Base-by-base conservation (phyloP, 2,797 vertebrate genomes). In the Leptatherina wallacei region DNA sequence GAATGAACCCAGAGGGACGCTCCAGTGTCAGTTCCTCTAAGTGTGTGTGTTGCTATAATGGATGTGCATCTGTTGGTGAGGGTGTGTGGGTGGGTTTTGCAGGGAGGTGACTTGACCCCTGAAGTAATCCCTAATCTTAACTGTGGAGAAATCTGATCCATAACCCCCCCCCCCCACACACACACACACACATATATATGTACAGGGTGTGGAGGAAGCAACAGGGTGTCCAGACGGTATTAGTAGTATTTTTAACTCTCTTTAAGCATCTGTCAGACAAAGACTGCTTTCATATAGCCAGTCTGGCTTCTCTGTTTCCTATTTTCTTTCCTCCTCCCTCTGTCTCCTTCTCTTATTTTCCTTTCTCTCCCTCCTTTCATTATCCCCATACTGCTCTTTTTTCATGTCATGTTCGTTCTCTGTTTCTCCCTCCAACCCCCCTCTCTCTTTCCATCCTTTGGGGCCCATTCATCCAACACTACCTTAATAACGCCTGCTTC, bases 41-140 rank as follows among this genome's bases (percentile, higher is more conserved):
- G 51, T 2, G 57, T 51, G 69, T 74, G 66, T 65, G 56, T 51
- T 75, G 33, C 51, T 69, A 61, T 80, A 68, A 61, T 56, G 49
- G 1, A 60, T 52, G 61, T 78, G 69, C 61, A 59, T 81, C 55
- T 77, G 69, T 32, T 60, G 33, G 56, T 33, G 29, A 42, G 69
- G 22, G 30, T 36, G 61, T 58, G 71, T 65, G 77, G 57, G 59
- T 56, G 75, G 54, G 36, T 61, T 51, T 69, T 60, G 47, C 60
- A 65, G 32, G 61, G 54, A 68, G 72, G 85, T 76, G 73, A 77
- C 79, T 40, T 57, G 72, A 87, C 85, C 88, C 56, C 33, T 47
- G 69, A 77, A 82, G 88, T 89, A 87, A 90, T 85, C 85, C 77
- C 64, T 27, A 77, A 83, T 83, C 83, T 90, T 83, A 51, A 75